A percentile compares a stretch with the other conserved stretches of the same genome.
These are phyloP conservation scores for Pipistrellus kuhlii DNA, from an alignment of 2,797 vertebrate genomes.

Conservation along the genomic window DNA sequence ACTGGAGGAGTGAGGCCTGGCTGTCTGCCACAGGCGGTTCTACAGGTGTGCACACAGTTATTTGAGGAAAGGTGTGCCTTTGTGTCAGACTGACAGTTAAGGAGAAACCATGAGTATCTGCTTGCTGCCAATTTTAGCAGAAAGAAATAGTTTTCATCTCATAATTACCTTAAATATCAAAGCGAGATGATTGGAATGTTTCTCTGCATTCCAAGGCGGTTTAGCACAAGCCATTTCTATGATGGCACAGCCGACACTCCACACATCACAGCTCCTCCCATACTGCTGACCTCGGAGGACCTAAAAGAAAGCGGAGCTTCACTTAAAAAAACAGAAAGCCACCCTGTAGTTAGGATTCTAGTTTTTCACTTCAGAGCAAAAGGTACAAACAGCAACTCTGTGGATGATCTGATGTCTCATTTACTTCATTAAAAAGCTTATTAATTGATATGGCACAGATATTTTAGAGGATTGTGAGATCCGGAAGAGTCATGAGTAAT, in stretches of 20 bases:
- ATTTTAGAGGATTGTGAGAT: background rate
- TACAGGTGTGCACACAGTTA: background rate
- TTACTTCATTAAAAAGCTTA: background rate
- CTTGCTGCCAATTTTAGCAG: slow-evolving; percentile 22
- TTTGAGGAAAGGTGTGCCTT: background rate
- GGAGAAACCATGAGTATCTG: background rate
- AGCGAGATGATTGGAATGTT: slow-evolving; percentile 95
- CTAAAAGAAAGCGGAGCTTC: slow-evolving; percentile 81
- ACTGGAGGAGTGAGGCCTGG: background rate
- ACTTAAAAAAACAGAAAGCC: background rate
- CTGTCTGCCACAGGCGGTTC: background rate
- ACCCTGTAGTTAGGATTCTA: background rate
- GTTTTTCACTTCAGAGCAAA: slow-evolving; percentile 37
- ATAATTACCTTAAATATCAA: slow-evolving; percentile 93
- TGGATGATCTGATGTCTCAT: background rate
- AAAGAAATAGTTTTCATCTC: slow-evolving; percentile 24
- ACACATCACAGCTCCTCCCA: slow-evolving; percentile 96
- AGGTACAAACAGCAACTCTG: background rate
- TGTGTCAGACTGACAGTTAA: background rate
- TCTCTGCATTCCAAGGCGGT: slow-evolving; percentile 95
- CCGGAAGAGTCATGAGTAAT: background rate
- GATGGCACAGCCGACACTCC: slow-evolving; percentile 94
- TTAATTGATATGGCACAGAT: background rate
- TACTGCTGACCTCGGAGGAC: slow-evolving; percentile 94
- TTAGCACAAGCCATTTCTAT: slow-evolving; percentile 96